Conservation (phyloP, 1,140 invertebrate genomes). For the Hormaphis cornu region DNA sequence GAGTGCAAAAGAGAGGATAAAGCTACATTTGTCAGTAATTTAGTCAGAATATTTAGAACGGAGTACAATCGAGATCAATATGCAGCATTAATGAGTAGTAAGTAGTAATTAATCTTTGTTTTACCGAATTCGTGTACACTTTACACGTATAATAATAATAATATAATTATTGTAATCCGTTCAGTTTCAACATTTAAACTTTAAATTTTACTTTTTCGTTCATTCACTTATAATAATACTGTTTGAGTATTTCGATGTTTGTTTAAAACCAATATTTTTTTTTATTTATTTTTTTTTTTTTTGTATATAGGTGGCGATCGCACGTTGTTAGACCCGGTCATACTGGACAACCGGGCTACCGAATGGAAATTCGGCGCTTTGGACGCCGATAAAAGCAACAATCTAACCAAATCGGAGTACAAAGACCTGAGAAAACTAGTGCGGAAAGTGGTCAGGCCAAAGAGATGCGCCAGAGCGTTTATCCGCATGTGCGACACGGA, state of each 20-base stretch:
- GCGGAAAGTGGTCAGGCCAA: conserved; percentile 75
- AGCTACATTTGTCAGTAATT: conserved; percentile 65
- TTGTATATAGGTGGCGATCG: neutral
- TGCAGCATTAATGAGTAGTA: conserved; percentile 7
- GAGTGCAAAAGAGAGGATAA: conserved; percentile 62
- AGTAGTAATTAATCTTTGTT: neutral
- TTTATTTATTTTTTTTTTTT: no score
- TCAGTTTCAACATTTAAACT: no score
- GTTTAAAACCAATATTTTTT: no score
- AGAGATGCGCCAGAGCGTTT: conserved; percentile 79
- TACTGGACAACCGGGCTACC: conserved; percentile 46
- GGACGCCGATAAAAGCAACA: conserved; percentile 64
- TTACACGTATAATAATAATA: no score
- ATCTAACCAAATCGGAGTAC: conserved; percentile 69
- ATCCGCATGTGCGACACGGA: conserved; percentile 74
- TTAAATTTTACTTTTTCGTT: no score
- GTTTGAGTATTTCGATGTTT: no score
- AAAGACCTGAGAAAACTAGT: conserved; percentile 66
- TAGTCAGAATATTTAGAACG: conserved; percentile 69
- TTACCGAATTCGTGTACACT: neutral
- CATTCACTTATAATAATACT: no score
- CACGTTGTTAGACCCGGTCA: neutral
- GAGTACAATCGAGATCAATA: conserved; percentile 50
- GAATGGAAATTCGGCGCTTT: conserved; percentile 81
- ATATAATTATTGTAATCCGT: no score